These are phyloP conservation scores for Scortum barcoo DNA, from an alignment of 2,113 vertebrate genomes.

Conservation along the genomic window DNA sequence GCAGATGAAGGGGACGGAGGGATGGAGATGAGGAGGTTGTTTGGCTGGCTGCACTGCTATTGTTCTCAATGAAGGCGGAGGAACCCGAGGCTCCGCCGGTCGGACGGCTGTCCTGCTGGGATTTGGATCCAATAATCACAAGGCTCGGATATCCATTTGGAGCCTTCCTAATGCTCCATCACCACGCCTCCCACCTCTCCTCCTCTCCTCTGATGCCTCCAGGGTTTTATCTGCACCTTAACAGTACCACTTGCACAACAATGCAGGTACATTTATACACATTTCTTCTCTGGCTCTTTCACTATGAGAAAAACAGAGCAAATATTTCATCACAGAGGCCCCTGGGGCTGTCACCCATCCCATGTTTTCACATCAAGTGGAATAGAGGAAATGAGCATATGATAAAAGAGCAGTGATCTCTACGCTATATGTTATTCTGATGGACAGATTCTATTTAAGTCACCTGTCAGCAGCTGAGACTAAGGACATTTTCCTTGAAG, in stretches of 20 bases:
- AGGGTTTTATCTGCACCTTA: conserved; percentile 32
- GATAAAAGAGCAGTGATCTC: conserved; percentile 47
- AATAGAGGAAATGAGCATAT: conserved; percentile 56
- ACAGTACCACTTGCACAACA: conserved; percentile 4
- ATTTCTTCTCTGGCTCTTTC: neutral
- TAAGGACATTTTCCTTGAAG: conserved; percentile 70
- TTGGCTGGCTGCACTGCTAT: conserved; percentile 65
- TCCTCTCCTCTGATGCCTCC: conserved; percentile 29
- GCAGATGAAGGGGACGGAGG: conserved; percentile 47
- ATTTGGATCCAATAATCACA: conserved; percentile 67
- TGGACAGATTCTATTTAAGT: conserved; percentile 68
- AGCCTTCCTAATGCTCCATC: conserved; percentile 48
- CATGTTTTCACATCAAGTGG: conserved; percentile 40
- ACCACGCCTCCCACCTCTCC: conserved; percentile 29
- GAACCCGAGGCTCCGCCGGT: conserved; percentile 46
- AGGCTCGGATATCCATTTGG: conserved; percentile 63
- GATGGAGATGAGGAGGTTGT: conserved; percentile 57
- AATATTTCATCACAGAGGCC: conserved; percentile 7
- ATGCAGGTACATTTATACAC: neutral
- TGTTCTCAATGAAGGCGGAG: conserved; percentile 60
- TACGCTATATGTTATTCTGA: conserved; percentile 54
- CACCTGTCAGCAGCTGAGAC: conserved; percentile 76
- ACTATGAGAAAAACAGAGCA: conserved; percentile 31
- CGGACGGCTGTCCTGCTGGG: conserved; percentile 53
- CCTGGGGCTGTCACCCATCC: conserved; percentile 7